Evolutionary conservation across 2,797 vertebrate species (phyloP).

Genomic region (Anguilla megastoma): DNA sequence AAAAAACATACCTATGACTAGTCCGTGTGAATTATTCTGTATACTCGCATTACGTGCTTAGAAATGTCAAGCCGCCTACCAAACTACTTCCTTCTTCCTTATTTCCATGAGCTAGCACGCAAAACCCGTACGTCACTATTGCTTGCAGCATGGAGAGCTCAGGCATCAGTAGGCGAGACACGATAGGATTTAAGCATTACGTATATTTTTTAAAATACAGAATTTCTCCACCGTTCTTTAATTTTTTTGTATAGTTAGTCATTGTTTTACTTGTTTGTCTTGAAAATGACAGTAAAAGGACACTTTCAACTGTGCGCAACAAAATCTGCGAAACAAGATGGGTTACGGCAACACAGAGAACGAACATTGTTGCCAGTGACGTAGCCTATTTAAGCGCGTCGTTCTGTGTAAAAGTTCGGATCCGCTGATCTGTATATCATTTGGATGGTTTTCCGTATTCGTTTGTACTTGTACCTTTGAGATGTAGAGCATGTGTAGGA

Average conservation of each 20-base stretch:
- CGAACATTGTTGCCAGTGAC: background rate
- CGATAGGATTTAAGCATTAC: background rate
- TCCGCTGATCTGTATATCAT: background rate
- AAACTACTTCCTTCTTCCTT: constrained; percentile 10
- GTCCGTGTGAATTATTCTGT: background rate
- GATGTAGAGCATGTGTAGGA: background rate
- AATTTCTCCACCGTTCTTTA: background rate
- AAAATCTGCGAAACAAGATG: background rate
- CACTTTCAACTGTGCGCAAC: background rate
- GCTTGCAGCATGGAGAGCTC: background rate
- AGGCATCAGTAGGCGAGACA: background rate
- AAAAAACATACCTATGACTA: background rate
- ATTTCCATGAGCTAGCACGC: constrained; percentile 22
- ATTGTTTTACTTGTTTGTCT: background rate
- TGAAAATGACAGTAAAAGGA: background rate
- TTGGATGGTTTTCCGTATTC: background rate
- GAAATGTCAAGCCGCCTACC: background rate
- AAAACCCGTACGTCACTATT: constrained; percentile 32
- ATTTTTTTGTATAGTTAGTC: background rate
- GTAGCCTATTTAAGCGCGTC: background rate
- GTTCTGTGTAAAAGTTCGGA: background rate
- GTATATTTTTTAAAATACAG: background rate
- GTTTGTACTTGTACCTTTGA: background rate
- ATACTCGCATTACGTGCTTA: constrained; percentile 1
- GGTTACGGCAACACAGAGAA: background rate